Base-by-base conservation (phyloP, 1,140 invertebrate species). In the Cydia strobilella region DNA sequence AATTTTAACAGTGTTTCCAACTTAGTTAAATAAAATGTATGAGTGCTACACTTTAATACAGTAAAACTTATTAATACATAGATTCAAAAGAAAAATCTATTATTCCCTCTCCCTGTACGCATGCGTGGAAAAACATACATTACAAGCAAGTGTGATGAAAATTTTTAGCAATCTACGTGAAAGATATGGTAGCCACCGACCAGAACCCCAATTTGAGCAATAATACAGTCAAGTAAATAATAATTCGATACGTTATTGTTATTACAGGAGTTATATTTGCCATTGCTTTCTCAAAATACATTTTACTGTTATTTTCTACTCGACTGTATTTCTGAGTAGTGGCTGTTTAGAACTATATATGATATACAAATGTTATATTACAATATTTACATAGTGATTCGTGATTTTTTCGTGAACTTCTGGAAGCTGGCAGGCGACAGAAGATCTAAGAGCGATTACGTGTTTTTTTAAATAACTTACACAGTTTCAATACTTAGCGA, bases 291-390 rank as follows among this genome's bases (percentile, higher is more conserved):
- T 39, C 35, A 39, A 39, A 39, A 48, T 48, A n/a, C 45, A 48
- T 3, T 13, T 48, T 39, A 10, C 9, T 42, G 39, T 2, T 42
- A 42, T 13, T 15, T 45, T 45, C 0, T 15, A 13, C 13, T 45
- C 0, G 42, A 12, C 13, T 45, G 42, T 13, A 4, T 45, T 15
- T 45, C 42, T 51, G 48, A 13, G 3, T 51, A 51, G 54, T 23
- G 20, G 18, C n/a, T 23, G 18, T 31, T 5, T 31, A 31, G 6
- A 18, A 69, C 15, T 31, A 5, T 31, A 69, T 69, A 69, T 69
- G 54, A 18, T 59, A 59, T 59, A 59, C 54, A 59, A 59, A 51
- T 13, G 63, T 15, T 69, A 69, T 69, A 69, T 69, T 69, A 69
- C 65, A 69, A 69, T 69, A 69, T 69, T 69, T 69, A 69, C 65